A percentile compares a stretch with the other conserved stretches of the same genome.
phyloP scores from a whole-genome alignment of 2,113 vertebrate genomes.

The Protobothrops mucrosquamatus region DNA sequence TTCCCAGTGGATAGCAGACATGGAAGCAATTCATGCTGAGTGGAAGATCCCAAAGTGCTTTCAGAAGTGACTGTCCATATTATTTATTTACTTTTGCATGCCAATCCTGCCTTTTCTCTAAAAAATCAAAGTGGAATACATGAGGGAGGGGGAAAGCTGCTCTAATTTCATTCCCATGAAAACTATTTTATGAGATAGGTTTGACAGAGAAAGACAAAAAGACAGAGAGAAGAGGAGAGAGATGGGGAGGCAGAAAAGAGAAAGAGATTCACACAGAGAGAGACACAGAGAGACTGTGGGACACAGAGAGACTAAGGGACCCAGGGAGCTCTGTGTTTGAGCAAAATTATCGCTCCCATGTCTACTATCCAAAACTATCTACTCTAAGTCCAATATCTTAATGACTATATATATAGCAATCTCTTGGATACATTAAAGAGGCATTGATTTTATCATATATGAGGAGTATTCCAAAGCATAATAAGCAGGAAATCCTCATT shows the following conservation, averaged over 20 bases:
- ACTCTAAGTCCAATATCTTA: background rate
- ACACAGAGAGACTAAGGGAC: background rate
- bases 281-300: background rate
- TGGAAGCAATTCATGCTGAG: background rate
- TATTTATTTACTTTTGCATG: background rate
- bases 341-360: background rate
- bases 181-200: background rate
- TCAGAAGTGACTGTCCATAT: background rate
- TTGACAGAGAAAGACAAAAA: background rate
- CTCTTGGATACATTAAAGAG: background rate
- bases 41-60: background rate
- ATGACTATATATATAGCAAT: background rate
- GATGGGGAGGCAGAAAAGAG: too few species aligned
- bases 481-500: background rate
- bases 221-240: accelerated
- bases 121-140: background rate
- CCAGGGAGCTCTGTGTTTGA: background rate
- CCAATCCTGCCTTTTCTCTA: background rate
- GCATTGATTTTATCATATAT: background rate
- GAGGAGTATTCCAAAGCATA: background rate
- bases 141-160: background rate
- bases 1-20: background rate
- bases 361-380: background rate
- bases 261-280: background rate
- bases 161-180: background rate